These are phyloP conservation scores for Excalfactoria chinensis DNA, from an alignment of 2,113 vertebrate species.

Conservation along the genomic window DNA sequence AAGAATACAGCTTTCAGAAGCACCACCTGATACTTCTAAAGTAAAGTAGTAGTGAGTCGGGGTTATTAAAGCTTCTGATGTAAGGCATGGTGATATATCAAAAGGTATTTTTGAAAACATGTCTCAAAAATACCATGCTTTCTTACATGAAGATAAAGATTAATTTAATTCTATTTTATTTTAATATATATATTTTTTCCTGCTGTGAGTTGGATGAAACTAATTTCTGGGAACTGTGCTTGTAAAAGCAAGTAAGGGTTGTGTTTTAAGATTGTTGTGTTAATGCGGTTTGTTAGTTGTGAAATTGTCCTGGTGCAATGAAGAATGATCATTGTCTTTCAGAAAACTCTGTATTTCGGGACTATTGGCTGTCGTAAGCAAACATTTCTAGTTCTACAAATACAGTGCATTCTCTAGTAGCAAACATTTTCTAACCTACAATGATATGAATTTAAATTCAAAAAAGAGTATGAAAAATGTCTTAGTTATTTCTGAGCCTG, in stretches of 20 bases:
- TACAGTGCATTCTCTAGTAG: not conserved
- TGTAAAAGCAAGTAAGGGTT: not conserved
- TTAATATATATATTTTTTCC: not conserved
- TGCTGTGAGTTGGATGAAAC: not conserved
- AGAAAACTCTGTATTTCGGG: not conserved
- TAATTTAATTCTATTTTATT: no score
- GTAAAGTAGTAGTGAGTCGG: not conserved
- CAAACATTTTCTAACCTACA: rapidly evolving
- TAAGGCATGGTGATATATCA: not conserved
- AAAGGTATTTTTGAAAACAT: not conserved
- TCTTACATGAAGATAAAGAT: not conserved
- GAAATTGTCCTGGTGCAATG: not conserved
- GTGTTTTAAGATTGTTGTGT: not conserved
- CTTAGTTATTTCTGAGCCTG: not conserved
- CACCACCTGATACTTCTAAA: not conserved
- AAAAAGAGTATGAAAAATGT: not conserved
- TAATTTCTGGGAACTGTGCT: not conserved
- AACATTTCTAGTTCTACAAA: not conserved
- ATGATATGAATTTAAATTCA: not conserved
- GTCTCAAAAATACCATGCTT: not conserved
- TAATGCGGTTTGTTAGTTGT: not conserved
- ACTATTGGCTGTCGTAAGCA: rapidly evolving
- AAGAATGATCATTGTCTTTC: not conserved
- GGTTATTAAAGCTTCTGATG: not conserved
- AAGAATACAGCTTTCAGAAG: not conserved